Evolutionary conservation across 2,797 vertebrate genomes (phyloP), one percentile per base, ranked within the genome.

Genomic region (Pelodytes ibericus): DNA sequence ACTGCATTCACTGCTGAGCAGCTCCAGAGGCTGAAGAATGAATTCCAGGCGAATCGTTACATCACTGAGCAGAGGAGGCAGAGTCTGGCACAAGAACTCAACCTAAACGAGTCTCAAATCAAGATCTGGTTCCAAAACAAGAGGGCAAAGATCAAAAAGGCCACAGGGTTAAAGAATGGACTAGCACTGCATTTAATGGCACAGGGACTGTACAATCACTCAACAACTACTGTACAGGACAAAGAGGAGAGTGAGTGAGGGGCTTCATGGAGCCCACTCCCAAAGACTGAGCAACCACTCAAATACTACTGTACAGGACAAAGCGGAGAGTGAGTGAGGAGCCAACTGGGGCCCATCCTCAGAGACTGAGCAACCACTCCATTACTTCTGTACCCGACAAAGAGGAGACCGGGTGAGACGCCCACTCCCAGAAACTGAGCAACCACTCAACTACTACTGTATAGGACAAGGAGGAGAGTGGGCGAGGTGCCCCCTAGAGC

Each of bases 81-180:
- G 91, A 92, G 91, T 31, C 90, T 98, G 89, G 96, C 96, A 71
- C 94, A 95, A 86, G 96, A 98, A 90, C 96, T 98, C 80, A 94
- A 91, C 88, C 96, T 98, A 82, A 98, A 98, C 86, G 96, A 98
- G 88, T 97, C 96, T 44, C 96, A 98, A 88, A 97, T 98, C 80
- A 98, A 98, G 88, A 98, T 98, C 89, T 98, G 96, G 96, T 98
- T 98, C 90, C 96, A 98, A 90, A 98, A 98, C 83, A 98, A 98
- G 87, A 88, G 96, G 73, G 96, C 96, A 81, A 98, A 98, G 87
- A 98, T 98, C 83, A 98, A 98, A 93, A 98, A 98, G 80, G 95
- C 96, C 83, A 93, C 86, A 7, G 96, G 96, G 83, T 95, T 95
- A 86, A 98, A 98, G 87, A 98, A 98, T 85, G 94, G 94, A 82